phyloP scores from a whole-genome alignment of 2,888 invertebrate genomes.

The Bhutanitis thaidina region DNA sequence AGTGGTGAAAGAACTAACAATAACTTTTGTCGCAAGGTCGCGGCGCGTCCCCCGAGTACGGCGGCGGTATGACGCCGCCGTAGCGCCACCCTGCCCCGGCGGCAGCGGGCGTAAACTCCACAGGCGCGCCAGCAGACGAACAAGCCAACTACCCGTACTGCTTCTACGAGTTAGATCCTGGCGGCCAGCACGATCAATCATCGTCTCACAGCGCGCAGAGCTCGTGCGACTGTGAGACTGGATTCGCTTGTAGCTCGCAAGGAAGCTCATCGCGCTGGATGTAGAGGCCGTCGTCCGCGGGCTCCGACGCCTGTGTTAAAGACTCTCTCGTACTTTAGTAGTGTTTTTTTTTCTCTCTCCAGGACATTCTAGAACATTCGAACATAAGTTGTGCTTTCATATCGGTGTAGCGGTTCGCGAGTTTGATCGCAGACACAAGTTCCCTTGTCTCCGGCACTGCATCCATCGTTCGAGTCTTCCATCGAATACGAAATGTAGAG shows the following conservation, averaged over 20 bases:
- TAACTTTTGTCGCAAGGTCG: conserved; percentile 47
- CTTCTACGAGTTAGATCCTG: not conserved
- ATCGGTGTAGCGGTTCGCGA: too few relatives aligned
- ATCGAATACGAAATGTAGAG: too few relatives aligned
- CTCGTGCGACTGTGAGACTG: conserved; percentile 6
- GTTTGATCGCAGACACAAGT: too few relatives aligned
- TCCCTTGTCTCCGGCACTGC: too few relatives aligned
- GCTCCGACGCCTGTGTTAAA: too few relatives aligned
- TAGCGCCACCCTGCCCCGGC: conserved; percentile 57
- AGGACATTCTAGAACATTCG: too few relatives aligned
- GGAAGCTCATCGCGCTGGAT: conserved; percentile 8
- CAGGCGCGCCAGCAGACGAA: conserved; percentile 21
- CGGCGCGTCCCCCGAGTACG: conserved; percentile 78
- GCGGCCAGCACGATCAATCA: not conserved
- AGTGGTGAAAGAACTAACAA: too few relatives aligned
- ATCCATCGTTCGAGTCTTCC: too few relatives aligned
- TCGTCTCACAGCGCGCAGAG: not conserved
- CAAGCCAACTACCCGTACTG: conserved; percentile 6
- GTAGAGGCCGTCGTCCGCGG: not conserved
- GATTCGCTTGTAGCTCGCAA: not conserved
- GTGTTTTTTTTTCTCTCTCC: too few relatives aligned
- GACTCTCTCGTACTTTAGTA: too few relatives aligned
- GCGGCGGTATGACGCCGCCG: conserved; percentile 76
- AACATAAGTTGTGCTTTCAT: too few relatives aligned
- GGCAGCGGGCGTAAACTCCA: conserved; percentile 38